Conservation (phyloP, 53 echinoderm and acorn worm genomes). For the Echinometra lucunter region DNA sequence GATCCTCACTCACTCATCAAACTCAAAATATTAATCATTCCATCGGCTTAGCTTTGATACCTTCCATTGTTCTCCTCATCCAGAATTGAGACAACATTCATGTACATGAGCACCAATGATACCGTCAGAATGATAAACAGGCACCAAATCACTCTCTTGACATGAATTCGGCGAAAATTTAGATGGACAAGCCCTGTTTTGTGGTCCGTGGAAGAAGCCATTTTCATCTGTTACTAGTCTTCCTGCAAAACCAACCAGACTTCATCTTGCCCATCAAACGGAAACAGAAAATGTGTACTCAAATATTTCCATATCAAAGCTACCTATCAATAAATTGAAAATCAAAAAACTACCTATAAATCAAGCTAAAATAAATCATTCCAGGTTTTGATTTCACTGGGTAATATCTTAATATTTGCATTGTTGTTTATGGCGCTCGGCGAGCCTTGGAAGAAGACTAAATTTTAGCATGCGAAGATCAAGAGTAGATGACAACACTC, state of each 20-base stretch:
- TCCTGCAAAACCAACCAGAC: neutral
- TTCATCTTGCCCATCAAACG: neutral
- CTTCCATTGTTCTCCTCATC: constrained; percentile 45
- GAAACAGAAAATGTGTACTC: neutral
- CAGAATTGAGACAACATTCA: constrained; percentile 61
- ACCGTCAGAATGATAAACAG: constrained; percentile 16
- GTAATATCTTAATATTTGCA: too few species aligned
- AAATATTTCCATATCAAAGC: neutral
- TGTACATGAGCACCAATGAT: constrained; percentile 52
- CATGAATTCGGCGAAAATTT: constrained; percentile 50
- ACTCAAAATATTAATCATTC: neutral
- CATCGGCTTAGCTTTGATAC: constrained; percentile 29
- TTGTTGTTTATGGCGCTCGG: neutral
- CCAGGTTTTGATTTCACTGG: too few species aligned
- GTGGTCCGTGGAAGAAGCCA: neutral
- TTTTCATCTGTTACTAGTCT: constrained; percentile 17
- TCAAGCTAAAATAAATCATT: too few species aligned
- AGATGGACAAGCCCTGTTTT: constrained; percentile 8
- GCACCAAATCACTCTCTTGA: constrained; percentile 55
- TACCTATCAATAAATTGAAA: neutral
- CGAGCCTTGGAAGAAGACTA: neutral
- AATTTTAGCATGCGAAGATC: neutral
- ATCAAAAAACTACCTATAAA: too few species aligned
- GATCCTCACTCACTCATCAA: neutral
- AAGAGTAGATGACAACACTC: neutral